These are phyloP conservation scores for Himalopsyche tibetana DNA, from an alignment of 2,888 invertebrate genomes.

Conservation along the genomic window DNA sequence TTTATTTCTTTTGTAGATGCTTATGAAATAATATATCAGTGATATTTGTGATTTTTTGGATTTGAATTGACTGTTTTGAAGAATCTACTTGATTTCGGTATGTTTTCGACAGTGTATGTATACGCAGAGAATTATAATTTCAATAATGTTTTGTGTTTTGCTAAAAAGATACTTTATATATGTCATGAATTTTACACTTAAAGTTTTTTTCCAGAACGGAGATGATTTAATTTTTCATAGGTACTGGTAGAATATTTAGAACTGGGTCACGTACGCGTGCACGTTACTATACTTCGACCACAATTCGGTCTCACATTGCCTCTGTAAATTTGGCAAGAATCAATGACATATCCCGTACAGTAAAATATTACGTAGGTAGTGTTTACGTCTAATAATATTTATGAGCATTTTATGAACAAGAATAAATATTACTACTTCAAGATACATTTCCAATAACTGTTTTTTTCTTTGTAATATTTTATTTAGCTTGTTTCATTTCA, in stretches of 20 bases:
- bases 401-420: conserved; percentile 1
- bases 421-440: background rate
- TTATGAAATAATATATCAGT: too few species aligned
- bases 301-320: too few species aligned
- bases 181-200: too few species aligned
- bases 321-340: conserved; percentile 2
- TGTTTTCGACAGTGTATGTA: too few species aligned
- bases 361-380: conserved; percentile 6
- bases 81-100: too few species aligned
- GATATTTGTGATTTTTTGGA: too few species aligned
- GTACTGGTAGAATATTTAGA: background rate
- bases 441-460: background rate
- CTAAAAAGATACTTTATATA: too few species aligned
- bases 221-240: background rate
- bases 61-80: too few species aligned
- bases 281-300: background rate
- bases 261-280: background rate
- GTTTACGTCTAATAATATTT: background rate
- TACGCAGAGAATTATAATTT: too few species aligned
- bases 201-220: too few species aligned
- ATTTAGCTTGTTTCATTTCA: conserved; percentile 21
- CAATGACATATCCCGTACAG: background rate
- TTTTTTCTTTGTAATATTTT: conserved; percentile 14
- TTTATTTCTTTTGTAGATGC: too few species aligned
- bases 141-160: too few species aligned